Evolutionary conservation across 2,113 vertebrate genomes (phyloP), one percentile per base, ranked within the genome.

Genomic region (Urocynchramus pylzowi): DNA sequence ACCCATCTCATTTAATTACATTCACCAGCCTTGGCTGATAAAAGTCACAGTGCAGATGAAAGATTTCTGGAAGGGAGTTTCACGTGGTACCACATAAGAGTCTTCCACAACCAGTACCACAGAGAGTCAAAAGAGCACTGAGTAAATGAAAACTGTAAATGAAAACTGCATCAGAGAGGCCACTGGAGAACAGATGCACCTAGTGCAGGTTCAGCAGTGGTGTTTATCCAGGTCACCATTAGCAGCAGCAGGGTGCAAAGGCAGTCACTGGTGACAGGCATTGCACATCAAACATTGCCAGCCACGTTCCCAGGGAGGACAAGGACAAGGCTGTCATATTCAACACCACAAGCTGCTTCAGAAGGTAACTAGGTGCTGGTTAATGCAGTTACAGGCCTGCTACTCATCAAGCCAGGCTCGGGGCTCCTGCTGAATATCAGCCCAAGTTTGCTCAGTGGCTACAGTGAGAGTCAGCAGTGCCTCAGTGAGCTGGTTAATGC

Each of bases 341-440:
- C n/a, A 59, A 56, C 37, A 54, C 26, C 53, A 30, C 39, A 21
- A 67, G 52, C 59, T 42, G 30, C 83, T 31, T 18, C 83, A 76
- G 23, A 52, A 59, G 24, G 31, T 9, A 47, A 85, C 16, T 31
- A 21, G 37, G 20, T 0, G 0, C 1, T 24, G 45, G 60, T 54
- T 88, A 77, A 54, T 31, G 2, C 1, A 59, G 63, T 61, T 74
- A 68, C 28, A 93, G 42, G 27, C 10, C 63, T 77, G 75, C 45
- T 61, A 24, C 41, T 88, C 75, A 78, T 35, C 64, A 79, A 0
- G 37, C 49, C 64, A 17, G 19, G 65, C 86, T 61, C 63, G 7
- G 26, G 37, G 57, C 49, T 93, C n/a, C 82, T 90, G 82, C 70
- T 57, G 49, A 79, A 41, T 9, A 61, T 22, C 83, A 90, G 13